Conservation (phyloP, 1,140 invertebrate genomes). For the Aphelenchoides fujianensis region DNA sequence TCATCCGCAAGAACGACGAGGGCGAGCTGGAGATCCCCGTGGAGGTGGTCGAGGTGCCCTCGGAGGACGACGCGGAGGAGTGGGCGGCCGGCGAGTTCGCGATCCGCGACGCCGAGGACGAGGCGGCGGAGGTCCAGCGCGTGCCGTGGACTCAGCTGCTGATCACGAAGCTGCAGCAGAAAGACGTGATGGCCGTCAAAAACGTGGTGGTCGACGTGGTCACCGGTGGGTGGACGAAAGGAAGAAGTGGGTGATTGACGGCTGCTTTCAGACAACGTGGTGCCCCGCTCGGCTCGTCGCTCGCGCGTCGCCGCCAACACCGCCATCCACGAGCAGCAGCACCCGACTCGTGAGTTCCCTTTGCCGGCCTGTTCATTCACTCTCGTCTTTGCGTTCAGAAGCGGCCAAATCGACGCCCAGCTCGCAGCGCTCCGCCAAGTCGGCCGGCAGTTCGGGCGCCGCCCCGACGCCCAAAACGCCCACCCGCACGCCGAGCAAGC, state of each 20-base stretch:
- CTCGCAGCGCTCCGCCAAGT: constrained; percentile 14
- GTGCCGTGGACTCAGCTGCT: neutral
- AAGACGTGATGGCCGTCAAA: neutral
- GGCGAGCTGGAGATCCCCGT: constrained; percentile 25
- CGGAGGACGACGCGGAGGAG: constrained; percentile 39
- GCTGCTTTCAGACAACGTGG: constrained; percentile 2
- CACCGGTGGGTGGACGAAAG: neutral
- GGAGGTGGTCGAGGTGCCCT: constrained; percentile 37
- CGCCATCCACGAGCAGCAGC: constrained; percentile 17
- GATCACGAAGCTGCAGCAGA: constrained; percentile 1
- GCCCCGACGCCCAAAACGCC: neutral
- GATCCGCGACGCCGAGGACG: constrained; percentile 30
- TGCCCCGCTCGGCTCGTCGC: constrained; percentile 1
- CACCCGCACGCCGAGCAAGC: constrained; percentile 18
- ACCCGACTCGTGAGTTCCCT: too few species aligned
- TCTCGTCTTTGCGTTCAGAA: too few species aligned
- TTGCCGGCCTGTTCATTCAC: too few species aligned
- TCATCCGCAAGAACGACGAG: constrained; percentile 23
- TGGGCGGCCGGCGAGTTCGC: constrained; percentile 47
- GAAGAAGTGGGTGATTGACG: neutral
- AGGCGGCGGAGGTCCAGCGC: constrained; percentile 27
- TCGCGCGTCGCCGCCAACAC: neutral
- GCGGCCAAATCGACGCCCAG: constrained; percentile 20
- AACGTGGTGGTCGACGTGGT: neutral
- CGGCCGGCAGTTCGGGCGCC: constrained; percentile 14